Conservation (phyloP, 2,888 invertebrate species). For the Luperina nickerlii region DNA sequence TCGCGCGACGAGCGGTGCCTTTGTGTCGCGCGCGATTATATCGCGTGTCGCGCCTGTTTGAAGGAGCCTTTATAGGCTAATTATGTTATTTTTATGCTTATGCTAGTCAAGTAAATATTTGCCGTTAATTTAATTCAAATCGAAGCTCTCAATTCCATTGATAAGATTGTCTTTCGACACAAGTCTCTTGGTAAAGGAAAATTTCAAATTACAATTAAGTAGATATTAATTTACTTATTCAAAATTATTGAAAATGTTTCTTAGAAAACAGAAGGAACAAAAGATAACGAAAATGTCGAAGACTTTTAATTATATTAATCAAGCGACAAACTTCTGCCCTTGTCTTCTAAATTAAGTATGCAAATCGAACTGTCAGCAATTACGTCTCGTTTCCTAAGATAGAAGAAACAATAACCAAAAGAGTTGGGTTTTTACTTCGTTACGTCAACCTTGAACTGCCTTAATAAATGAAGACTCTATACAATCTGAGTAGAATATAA, state of each 20-base stretch:
- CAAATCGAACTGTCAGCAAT: constrained; percentile 13
- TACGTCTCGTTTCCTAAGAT: neutral
- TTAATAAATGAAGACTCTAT: neutral
- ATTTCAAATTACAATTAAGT: constrained; percentile 18
- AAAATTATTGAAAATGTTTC: constrained; percentile 10
- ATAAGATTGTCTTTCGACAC: constrained; percentile 1
- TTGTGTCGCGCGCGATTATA: no score
- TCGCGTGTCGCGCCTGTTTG: no score
- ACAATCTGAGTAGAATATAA: neutral
- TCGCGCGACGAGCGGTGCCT: no score
- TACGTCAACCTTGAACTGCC: neutral
- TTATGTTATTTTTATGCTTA: neutral
- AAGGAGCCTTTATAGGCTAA: neutral
- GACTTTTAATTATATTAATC: constrained; percentile 20
- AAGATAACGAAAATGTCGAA: constrained; percentile 11
- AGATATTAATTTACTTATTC: constrained; percentile 10
- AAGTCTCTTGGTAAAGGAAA: constrained; percentile 3
- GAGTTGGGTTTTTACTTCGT: neutral
- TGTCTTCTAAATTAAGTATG: constrained; percentile 23
- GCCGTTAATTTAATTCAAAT: neutral
- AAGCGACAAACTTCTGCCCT: constrained; percentile 4
- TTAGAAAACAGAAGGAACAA: constrained; percentile 1
- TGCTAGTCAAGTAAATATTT: neutral
- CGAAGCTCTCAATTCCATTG: neutral
- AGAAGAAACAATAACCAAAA: neutral